phyloP scores from a whole-genome alignment of 2,113 vertebrate species.

The Glaucidium brasilianum region DNA sequence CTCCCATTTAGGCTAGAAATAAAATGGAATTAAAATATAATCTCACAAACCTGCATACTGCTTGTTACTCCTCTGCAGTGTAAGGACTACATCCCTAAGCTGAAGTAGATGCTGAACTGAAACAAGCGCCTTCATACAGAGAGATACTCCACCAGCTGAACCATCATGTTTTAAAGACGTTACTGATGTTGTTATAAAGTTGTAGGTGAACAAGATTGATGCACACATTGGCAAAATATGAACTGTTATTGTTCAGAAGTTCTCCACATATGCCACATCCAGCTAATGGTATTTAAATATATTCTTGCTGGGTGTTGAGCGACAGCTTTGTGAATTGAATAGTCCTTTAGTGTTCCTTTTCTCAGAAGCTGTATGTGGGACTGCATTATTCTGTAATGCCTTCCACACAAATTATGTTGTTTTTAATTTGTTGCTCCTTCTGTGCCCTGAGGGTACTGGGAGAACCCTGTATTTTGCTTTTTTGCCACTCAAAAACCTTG shows the following conservation, averaged over 20 bases:
- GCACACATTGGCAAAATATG: background rate
- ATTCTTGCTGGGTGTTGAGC: background rate
- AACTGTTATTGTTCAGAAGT: background rate
- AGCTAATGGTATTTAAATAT: background rate
- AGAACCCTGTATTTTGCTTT: background rate
- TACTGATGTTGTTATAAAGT: background rate
- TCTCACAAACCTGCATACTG: background rate
- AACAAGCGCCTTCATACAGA: background rate
- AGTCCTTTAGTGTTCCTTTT: background rate
- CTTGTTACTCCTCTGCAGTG: background rate
- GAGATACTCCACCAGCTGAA: background rate
- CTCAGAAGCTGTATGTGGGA: background rate
- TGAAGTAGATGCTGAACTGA: background rate
- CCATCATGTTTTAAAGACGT: background rate
- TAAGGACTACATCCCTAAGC: background rate
- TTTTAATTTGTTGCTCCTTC: background rate
- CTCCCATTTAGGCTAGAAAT: background rate
- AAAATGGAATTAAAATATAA: background rate
- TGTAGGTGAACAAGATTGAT: background rate
- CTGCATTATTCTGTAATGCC: accelerated
- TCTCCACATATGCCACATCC: background rate
- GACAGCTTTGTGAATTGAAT: background rate
- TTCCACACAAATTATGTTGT: background rate
- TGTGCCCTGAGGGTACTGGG: background rate
- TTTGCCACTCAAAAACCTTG: background rate